Conservation (phyloP, 2,113 vertebrate genomes). For the Crotalus tigris region DNA sequence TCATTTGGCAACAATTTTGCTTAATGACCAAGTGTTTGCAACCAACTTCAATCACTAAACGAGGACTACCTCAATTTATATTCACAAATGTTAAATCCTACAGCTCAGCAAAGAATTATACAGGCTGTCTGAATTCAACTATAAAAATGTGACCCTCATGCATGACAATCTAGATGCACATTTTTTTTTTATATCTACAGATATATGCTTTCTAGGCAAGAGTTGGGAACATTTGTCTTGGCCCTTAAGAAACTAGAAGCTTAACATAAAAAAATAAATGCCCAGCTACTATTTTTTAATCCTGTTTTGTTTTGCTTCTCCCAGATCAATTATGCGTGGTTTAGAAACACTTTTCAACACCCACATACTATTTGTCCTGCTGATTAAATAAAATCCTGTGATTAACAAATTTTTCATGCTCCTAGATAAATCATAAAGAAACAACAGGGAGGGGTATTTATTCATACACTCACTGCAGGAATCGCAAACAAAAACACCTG, state of each 20-base stretch:
- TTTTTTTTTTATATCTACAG: background rate
- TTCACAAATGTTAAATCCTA: background rate
- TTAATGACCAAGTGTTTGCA: background rate
- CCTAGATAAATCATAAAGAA: slow-evolving; percentile 55
- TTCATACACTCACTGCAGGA: slow-evolving; percentile 47
- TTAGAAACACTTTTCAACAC: slow-evolving; percentile 48
- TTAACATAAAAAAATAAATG: slow-evolving; percentile 24
- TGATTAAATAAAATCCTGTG: slow-evolving; percentile 61
- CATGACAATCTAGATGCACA: background rate
- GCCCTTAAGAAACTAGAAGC: background rate
- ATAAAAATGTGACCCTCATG: background rate
- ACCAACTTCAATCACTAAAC: background rate
- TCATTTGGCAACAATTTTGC: background rate
- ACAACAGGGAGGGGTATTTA: slow-evolving; percentile 52
- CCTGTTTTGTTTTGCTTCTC: slow-evolving; percentile 42
- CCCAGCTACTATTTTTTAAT: background rate
- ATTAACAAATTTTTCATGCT: slow-evolving; percentile 59
- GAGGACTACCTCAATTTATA: background rate
- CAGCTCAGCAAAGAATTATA: background rate
- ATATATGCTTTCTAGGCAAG: background rate
- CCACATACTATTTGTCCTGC: slow-evolving; percentile 48
- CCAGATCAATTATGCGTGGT: slow-evolving; percentile 29
- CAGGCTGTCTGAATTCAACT: background rate
- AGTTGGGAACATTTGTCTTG: background rate
- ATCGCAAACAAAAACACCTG: slow-evolving; percentile 57